Percentiles rank a stretch among this genome's conserved stretches.
Evolutionary conservation across 2,113 vertebrate genomes (phyloP).

Genomic region (Vulpes vulpes): DNA sequence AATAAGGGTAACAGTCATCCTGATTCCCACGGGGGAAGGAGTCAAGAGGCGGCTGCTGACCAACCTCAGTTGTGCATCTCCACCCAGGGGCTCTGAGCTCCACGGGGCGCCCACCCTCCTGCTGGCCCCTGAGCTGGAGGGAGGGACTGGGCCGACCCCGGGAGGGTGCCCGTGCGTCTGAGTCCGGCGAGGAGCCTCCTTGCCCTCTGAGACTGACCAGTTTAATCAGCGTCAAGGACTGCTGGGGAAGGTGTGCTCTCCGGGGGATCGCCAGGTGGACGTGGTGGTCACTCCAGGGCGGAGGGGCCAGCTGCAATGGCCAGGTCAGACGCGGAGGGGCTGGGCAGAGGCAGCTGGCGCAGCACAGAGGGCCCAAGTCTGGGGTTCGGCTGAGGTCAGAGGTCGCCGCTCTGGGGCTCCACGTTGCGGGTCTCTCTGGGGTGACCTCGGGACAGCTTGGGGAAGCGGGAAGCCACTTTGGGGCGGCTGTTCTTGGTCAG

Average conservation of each 20-base stretch:
- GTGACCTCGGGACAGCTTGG: conserved; percentile 92
- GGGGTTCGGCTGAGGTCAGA: conserved; percentile 85
- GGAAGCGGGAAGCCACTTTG: conserved; percentile 92
- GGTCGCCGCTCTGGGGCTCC: conserved; percentile 98
- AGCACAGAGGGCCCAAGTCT: not conserved
- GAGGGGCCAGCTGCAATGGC: conserved; percentile 25
- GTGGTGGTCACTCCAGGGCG: conserved; percentile 70
- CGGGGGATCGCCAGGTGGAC: conserved; percentile 62
- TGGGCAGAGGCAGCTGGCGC: not conserved
- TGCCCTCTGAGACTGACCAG: conserved; percentile 71
- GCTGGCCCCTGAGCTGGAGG: not conserved
- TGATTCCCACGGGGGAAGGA: conserved; percentile 70
- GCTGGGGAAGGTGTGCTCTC: conserved; percentile 61
- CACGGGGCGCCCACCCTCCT: fast-evolving
- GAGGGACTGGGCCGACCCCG: fast-evolving
- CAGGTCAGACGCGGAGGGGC: conserved; percentile 11
- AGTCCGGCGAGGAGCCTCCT: not conserved
- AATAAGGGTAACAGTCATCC: conserved; percentile 14
- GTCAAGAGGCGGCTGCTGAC: conserved; percentile 43
- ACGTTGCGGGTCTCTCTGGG: conserved; percentile 92
- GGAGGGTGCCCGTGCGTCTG: not conserved
- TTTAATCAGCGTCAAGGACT: conserved; percentile 76
- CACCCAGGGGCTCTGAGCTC: fast-evolving
- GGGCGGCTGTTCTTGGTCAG: conserved; percentile 90
- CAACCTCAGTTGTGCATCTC: not conserved